Base-by-base conservation (phyloP, 1,140 invertebrate genomes). In the Drosophila nannoptera region DNA sequence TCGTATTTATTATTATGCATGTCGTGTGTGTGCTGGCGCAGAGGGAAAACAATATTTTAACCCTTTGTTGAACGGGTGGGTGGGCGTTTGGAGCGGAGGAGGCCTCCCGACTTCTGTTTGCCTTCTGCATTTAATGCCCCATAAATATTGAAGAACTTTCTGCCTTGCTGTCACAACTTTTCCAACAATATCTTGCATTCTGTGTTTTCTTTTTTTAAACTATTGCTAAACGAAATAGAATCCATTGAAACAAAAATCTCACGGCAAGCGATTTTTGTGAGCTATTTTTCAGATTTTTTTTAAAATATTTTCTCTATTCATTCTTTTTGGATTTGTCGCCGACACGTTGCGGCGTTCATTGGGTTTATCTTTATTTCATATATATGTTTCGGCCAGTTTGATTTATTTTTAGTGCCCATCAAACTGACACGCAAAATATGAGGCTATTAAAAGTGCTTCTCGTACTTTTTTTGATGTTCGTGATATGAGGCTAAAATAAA, bases 1-100 rank as follows among this genome's bases (percentile, higher is more conserved):
- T 69, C 68, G 33, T 54, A 69, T 73, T 66, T 83, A 75, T 77
- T 82, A 82, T 82, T 82, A 82, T 82, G 75, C 78, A 72, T 75
- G 78, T 83, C 78, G 68, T 78, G 74, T 78, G 74, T 22, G 22
- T 50, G 56, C 46, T 61, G 70, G 64, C 74, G 55, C 78, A 68
- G 62, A 64, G 50, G 40, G 31, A 49, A 71, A 74, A 64, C 68
- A 52, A 82, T 78, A 75, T 78, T 82, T 83, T 36, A 75, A 75
- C 80, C 78, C 72, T 75, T 81, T 74, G 46, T 46, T 31, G 12
- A 45, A 32, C 4, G 16, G 8, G 2, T 35, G 48, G n/a, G n/a
- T n/a, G n/a, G n/a, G n/a, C n/a, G n/a, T n/a, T n/a, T n/a, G n/a
- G n/a, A n/a, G n/a, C n/a, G n/a, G n/a, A n/a, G n/a, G n/a, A n/a